Evolutionary conservation across 2,797 vertebrate genomes (phyloP).

Genomic region (Xiphophorus birchmanni): DNA sequence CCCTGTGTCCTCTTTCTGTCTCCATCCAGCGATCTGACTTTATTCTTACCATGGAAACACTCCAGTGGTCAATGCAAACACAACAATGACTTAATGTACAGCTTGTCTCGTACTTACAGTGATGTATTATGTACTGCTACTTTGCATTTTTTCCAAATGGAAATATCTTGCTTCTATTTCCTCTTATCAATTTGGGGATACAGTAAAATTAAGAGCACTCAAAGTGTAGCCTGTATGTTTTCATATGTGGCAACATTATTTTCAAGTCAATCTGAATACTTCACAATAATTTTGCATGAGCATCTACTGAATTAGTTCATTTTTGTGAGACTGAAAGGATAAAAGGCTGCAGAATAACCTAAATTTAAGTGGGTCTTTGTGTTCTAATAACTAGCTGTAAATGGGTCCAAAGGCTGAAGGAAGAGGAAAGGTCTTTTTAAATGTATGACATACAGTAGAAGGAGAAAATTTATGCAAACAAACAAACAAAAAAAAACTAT

Average conservation of each 20-base stretch:
- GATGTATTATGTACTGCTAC: background rate
- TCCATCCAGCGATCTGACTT: conserved; percentile 34
- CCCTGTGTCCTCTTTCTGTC: conserved; percentile 42
- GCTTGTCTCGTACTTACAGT: conserved; percentile 7
- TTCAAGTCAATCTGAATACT: background rate
- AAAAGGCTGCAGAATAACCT: background rate
- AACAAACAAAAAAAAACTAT: conserved; percentile 2
- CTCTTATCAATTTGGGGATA: background rate
- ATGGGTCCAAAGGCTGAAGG: conserved; percentile 69
- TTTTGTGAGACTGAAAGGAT: background rate
- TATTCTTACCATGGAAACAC: conserved; percentile 54
- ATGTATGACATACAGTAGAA: conserved; percentile 34
- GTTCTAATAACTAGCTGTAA: conserved; percentile 60
- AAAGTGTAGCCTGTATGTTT: background rate
- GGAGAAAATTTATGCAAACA: conserved; percentile 1
- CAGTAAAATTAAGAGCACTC: background rate
- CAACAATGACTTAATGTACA: conserved; percentile 13
- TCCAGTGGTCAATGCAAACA: conserved; percentile 6
- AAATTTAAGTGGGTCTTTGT: conserved; percentile 29
- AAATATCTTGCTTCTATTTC: background rate
- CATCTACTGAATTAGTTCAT: background rate
- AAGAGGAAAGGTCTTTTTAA: conserved; percentile 49
- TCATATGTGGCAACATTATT: background rate
- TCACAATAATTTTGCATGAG: background rate
- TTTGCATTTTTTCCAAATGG: background rate